Evolutionary conservation across 1,140 invertebrate genomes (phyloP).

Genomic region (Papilio xuthus): DNA sequence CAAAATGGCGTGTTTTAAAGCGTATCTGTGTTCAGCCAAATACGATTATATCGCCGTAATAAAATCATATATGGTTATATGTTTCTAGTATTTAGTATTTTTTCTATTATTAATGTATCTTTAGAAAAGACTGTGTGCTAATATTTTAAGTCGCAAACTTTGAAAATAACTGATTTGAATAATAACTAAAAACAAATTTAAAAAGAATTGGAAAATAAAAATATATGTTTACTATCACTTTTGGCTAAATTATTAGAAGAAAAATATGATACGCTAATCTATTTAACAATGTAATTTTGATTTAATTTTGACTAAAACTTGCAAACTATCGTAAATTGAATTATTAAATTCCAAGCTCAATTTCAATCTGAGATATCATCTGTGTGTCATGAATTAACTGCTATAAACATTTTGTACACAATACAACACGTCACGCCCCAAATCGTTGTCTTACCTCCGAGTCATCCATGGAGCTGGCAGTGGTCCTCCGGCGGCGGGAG

Average conservation of each 20-base stretch:
- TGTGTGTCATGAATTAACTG: conserved; percentile 21
- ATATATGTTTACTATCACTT: not conserved
- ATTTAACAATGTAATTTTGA: not conserved
- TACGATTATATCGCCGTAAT: not conserved
- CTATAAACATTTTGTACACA: conserved; percentile 42
- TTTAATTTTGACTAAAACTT: not conserved
- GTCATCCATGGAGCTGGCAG: conserved; percentile 63
- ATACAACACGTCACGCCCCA: conserved; percentile 53
- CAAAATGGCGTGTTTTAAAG: conserved; percentile 22
- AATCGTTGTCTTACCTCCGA: conserved; percentile 71
- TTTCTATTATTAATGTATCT: too few relatives aligned
- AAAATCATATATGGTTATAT: not conserved
- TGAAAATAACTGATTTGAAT: too few relatives aligned
- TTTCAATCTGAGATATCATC: conserved; percentile 5
- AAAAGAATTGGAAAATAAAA: not conserved
- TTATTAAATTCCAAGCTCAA: not conserved
- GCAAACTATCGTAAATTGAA: not conserved
- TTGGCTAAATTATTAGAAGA: not conserved
- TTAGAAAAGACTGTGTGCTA: too few relatives aligned
- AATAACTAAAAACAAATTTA: too few relatives aligned
- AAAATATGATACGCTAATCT: not conserved
- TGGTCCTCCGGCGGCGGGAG: conserved; percentile 53
- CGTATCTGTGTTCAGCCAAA: conserved; percentile 28
- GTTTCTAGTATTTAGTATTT: too few relatives aligned
- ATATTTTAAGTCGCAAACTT: too few relatives aligned